Conservation (phyloP, 2,888 invertebrate genomes). For the Pheosia tremula region DNA sequence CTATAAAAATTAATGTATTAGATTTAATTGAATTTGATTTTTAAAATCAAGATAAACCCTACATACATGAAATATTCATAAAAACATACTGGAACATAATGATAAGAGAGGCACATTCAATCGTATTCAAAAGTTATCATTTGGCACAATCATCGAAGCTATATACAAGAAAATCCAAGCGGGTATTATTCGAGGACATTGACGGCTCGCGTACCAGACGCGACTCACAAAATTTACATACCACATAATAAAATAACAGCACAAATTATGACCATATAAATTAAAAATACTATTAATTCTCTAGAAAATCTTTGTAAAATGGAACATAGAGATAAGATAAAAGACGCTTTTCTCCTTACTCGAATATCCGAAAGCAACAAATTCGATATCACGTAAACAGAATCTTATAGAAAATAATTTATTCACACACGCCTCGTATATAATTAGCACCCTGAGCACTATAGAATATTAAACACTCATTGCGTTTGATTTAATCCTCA, state of each 20-base stretch:
- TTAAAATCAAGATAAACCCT: constrained; percentile 27
- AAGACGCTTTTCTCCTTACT: not conserved
- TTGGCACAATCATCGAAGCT: not conserved
- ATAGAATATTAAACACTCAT: too few species aligned
- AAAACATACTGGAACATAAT: constrained; percentile 24
- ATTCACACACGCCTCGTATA: too few species aligned
- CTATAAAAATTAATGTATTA: constrained; percentile 14
- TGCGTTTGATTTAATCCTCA: too few species aligned
- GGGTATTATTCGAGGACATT: not conserved
- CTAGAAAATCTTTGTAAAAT: not conserved
- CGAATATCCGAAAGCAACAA: not conserved
- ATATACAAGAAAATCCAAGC: not conserved
- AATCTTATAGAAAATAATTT: too few species aligned
- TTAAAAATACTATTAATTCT: not conserved
- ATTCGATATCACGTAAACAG: too few species aligned
- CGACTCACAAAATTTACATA: not conserved
- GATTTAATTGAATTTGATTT: constrained; percentile 6
- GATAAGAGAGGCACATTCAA: not conserved
- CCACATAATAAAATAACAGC: not conserved
- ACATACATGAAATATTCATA: constrained; percentile 42
- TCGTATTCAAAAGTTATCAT: not conserved
- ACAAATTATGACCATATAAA: not conserved
- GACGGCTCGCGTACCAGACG: not conserved
- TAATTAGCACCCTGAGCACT: too few species aligned
- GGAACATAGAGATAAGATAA: not conserved